A percentile compares a stretch with the other conserved stretches of the same genome.
phyloP scores from a whole-genome alignment of 2,113 vertebrate species.

The Mobula hypostoma region DNA sequence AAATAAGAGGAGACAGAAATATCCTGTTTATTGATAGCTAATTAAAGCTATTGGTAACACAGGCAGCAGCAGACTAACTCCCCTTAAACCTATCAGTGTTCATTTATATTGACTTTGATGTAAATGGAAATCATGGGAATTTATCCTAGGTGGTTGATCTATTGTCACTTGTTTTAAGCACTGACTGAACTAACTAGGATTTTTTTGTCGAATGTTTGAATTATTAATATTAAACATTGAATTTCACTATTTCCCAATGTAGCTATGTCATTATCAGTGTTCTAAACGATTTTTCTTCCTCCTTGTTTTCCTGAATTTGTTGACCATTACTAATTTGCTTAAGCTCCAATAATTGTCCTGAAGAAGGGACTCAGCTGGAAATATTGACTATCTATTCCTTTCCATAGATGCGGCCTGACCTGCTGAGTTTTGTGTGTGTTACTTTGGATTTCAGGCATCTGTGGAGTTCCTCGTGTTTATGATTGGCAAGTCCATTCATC shows the following conservation, averaged over 20 bases:
- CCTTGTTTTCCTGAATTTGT: neutral
- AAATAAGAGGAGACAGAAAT: neutral
- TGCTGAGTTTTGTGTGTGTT: too few species aligned
- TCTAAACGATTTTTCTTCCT: neutral
- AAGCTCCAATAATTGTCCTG: neutral
- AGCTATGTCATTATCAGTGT: neutral
- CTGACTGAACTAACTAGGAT: neutral
- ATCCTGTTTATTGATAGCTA: neutral
- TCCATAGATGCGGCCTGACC: too few species aligned
- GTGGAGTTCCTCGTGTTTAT: too few species aligned
- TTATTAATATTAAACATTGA: neutral
- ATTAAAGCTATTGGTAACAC: neutral
- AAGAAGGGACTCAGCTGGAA: too few species aligned
- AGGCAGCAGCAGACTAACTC: neutral
- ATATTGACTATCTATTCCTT: too few species aligned
- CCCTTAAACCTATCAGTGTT: neutral
- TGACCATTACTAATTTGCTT: neutral
- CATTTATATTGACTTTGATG: neutral
- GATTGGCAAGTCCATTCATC: neutral
- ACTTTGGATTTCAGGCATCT: too few species aligned
- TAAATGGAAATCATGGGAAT: neutral
- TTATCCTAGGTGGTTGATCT: neutral
- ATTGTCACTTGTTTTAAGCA: neutral
- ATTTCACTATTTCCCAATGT: neutral
- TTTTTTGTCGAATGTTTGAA: neutral